Percentiles rank a stretch among this genome's conserved stretches.
Evolutionary conservation across 1,140 invertebrate species (phyloP).

Genomic region (Zaprionus nigranus): DNA sequence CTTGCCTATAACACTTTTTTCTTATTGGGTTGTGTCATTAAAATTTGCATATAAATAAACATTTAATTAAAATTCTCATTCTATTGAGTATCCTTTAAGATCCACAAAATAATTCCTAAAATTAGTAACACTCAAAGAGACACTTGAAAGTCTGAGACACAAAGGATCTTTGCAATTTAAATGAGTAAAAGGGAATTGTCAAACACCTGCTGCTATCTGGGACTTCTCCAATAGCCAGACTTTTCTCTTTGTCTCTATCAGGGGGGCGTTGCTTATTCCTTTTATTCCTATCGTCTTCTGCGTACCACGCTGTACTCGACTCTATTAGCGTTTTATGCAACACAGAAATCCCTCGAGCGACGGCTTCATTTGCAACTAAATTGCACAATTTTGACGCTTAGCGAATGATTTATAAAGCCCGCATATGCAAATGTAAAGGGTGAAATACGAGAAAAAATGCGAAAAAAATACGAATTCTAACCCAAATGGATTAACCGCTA

Average conservation of each 20-base stretch:
- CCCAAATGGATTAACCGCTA: slow-evolving; percentile 67
- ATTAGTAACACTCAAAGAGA: not conserved
- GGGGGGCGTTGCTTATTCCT: not conserved
- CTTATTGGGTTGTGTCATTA: no score
- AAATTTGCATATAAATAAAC: no score
- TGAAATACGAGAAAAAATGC: not conserved
- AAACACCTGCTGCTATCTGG: slow-evolving; percentile 2
- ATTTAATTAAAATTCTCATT: no score
- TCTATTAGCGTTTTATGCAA: slow-evolving; percentile 32
- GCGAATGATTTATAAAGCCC: slow-evolving; percentile 63
- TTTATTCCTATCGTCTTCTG: not conserved
- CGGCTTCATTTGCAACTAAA: slow-evolving; percentile 59
- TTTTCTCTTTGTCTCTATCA: not conserved
- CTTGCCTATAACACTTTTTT: no score
- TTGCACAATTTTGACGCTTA: slow-evolving; percentile 60
- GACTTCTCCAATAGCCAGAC: not conserved
- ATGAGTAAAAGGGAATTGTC: not conserved
- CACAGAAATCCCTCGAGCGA: slow-evolving; percentile 22
- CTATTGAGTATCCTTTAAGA: no score
- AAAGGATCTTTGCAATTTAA: not conserved
- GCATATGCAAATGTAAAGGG: slow-evolving; percentile 41
- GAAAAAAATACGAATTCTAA: slow-evolving; percentile 40
- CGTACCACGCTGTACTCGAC: slow-evolving; percentile 3
- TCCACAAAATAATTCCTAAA: no score
- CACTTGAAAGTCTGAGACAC: not conserved